Evolutionary conservation across 1,140 invertebrate genomes (phyloP).

Genomic region (Oreohelix idahoensis): DNA sequence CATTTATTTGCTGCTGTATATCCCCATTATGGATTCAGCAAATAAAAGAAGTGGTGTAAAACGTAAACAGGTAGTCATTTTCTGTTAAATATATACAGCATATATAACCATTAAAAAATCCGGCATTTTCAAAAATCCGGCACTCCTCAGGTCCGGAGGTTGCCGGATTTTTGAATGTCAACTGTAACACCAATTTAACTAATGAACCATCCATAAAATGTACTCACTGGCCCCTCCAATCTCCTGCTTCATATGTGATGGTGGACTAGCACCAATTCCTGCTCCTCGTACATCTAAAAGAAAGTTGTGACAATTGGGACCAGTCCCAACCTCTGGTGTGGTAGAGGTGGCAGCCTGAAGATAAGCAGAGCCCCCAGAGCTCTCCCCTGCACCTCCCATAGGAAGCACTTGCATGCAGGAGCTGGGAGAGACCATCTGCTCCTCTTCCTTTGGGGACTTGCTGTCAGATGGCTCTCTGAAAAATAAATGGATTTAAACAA

Average conservation of each 20-base stretch:
- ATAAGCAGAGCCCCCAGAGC: conserved; percentile 10
- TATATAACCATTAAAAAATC: no score
- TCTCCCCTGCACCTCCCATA: conserved; percentile 25
- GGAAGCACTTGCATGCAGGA: conserved; percentile 25
- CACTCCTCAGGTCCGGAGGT: no score
- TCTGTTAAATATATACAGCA: no score
- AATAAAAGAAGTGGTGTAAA: no score
- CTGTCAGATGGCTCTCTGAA: conserved; percentile 42
- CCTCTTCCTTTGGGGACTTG: conserved; percentile 37
- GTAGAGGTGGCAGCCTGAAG: conserved; percentile 50
- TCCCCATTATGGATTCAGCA: no score
- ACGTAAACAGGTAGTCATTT: no score
- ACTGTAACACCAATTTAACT: neutral
- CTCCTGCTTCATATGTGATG: conserved; percentile 39
- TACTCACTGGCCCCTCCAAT: conserved; percentile 31
- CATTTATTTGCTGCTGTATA: no score
- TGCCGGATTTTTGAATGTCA: no score
- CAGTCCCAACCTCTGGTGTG: conserved; percentile 40
- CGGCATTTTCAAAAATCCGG: no score
- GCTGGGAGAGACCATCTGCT: conserved; percentile 40
- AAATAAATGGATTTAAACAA: neutral
- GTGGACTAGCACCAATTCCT: neutral
- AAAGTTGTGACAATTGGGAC: conserved; percentile 12
- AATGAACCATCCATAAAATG: no score
- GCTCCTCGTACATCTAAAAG: conserved; percentile 17